Evolutionary conservation across 2,113 vertebrate genomes (phyloP), one percentile per base, ranked within the genome.

Genomic region (Motacilla alba): DNA sequence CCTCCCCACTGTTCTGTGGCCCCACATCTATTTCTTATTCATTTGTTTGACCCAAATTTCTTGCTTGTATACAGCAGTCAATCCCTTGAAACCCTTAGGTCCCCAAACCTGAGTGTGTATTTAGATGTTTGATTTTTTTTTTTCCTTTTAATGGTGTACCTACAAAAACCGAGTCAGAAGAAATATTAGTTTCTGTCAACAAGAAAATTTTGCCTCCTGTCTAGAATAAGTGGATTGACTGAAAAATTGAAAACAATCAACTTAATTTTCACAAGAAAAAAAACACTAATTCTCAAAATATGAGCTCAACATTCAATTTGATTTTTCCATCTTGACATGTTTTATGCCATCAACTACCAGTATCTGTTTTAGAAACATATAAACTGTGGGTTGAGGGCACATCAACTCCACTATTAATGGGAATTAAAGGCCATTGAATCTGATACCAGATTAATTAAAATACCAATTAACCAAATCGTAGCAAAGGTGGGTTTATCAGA

Each of bases 101-200:
- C 35, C n/a, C 84, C 68, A 72, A 9, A 7, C 37, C 53, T 63
- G 28, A 17, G 33, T 84, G 58, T 83, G 66, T 90, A 87, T 93
- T 96, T 89, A 92, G 64, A 86, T 72, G 31, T 26, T 69, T 35
- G 35, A 35, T 79, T 84, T 31, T n/a, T 8, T 5, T 27, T 7
- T 0, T 1, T 4, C 3, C 1, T 83, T 95, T 89, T 96, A 95
- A 90, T 79, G 28, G 46, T 50, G 74, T 52, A 39, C 56, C 17
- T 76, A 94, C 11, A 89, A 47, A 92, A 97, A 93, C 87, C 41
- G 9, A 94, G 74, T 94, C 63, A 82, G 76, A 96, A 93, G 52
- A 95, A 92, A 94, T 89, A 90, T 20, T 72, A 74, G 59, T 70
- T 96, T 85, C 58, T 94, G 77, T 95, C 87, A 83, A 81, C 26